These are phyloP conservation scores for Hofmannophila pseudospretella DNA, from an alignment of 2,888 invertebrate species.

Conservation along the genomic window DNA sequence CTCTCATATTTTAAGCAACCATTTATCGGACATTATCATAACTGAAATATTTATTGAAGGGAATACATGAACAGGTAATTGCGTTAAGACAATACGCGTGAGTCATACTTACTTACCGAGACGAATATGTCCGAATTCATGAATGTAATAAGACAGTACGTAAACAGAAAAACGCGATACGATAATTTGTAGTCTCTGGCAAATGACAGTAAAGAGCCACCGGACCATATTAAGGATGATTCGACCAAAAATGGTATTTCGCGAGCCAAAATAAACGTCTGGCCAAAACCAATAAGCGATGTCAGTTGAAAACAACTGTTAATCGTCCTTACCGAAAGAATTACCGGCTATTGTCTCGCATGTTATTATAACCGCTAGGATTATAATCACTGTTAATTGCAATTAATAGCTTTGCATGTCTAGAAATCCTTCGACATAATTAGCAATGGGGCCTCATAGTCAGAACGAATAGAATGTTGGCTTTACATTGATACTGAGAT, in stretches of 20 bases:
- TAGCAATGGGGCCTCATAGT: conserved; percentile 1
- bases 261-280: conserved; percentile 31
- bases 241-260: conserved; percentile 37
- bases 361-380: background rate
- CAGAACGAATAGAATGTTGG: conserved; percentile 5
- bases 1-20: conserved; percentile 34
- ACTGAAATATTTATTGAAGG: conserved; percentile 41
- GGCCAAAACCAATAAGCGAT: conserved; percentile 35
- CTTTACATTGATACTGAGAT: conserved; percentile 2
- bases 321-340: conserved; percentile 32
- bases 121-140: conserved; percentile 27
- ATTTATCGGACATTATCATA: conserved; percentile 35
- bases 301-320: conserved; percentile 24
- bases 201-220: conserved; percentile 42
- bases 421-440: conserved; percentile 6
- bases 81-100: conserved; percentile 24
- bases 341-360: conserved; percentile 42
- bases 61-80: conserved; percentile 20
- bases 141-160: conserved; percentile 19
- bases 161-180: conserved; percentile 28
- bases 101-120: conserved; percentile 40
- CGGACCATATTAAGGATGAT: conserved; percentile 34
- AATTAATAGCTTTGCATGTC: conserved; percentile 5
- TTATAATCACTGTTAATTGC: conserved; percentile 3
- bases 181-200: conserved; percentile 40